These are phyloP conservation scores for Acanthosepion lycidas DNA, from an alignment of 2,888 invertebrate species.

Conservation along the genomic window DNA sequence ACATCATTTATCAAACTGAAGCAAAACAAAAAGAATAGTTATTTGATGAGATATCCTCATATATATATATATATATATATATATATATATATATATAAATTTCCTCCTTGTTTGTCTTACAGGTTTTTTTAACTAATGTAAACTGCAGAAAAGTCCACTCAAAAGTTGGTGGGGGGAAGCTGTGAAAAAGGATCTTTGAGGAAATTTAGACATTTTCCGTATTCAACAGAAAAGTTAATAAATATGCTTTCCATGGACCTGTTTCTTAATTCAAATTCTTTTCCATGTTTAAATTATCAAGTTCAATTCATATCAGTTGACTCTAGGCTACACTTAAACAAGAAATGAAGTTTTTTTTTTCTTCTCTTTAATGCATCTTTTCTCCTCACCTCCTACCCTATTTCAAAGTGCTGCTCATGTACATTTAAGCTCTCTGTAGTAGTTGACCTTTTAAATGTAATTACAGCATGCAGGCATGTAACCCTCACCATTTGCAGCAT, in stretches of 20 bases:
- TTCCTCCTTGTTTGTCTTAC: too few relatives aligned
- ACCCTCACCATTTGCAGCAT: not conserved
- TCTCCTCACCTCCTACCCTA: not conserved
- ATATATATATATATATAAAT: too few relatives aligned
- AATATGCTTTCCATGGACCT: not conserved
- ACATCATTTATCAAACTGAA: too few relatives aligned
- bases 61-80: too few relatives aligned
- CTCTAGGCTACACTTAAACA: not conserved
- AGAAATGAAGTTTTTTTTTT: not conserved
- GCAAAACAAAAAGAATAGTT: too few relatives aligned
- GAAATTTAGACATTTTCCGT: too few relatives aligned
- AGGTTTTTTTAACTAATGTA: too few relatives aligned
- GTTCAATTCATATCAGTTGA: not conserved
- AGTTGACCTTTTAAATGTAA: slow-evolving; percentile 9
- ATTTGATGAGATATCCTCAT: too few relatives aligned
- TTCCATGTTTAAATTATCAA: not conserved
- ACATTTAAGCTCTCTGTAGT: not conserved
- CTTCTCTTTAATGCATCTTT: not conserved
- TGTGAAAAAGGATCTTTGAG: too few relatives aligned
- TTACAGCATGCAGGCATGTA: not conserved
- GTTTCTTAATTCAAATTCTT: not conserved
- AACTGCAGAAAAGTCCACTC: too few relatives aligned
- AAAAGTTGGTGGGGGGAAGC: too few relatives aligned
- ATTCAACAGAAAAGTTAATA: too few relatives aligned
- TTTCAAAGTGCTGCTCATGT: slow-evolving; percentile 20